Conservation (phyloP, 1,140 invertebrate genomes). For the Gonatopus flavifemur region DNA sequence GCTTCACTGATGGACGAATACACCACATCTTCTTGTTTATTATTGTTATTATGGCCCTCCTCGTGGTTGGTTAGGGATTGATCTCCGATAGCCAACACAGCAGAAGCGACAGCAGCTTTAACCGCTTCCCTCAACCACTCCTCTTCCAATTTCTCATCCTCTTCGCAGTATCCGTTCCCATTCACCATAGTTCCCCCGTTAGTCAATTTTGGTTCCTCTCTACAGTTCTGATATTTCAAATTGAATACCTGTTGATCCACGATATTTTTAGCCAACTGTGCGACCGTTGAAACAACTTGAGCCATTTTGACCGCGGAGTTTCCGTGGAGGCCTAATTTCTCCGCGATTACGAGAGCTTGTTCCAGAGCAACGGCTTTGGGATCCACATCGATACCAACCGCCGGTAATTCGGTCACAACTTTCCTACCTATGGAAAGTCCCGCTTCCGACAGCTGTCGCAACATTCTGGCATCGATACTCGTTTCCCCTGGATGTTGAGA, state of each 20-base stretch:
- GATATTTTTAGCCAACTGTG: conserved; percentile 51
- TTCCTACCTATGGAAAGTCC: conserved; percentile 71
- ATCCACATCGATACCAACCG: conserved; percentile 65
- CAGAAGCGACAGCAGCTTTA: conserved; percentile 61
- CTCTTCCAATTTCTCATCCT: conserved; percentile 2
- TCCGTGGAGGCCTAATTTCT: conserved; percentile 52
- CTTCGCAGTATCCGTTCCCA: conserved; percentile 33
- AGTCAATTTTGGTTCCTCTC: conserved; percentile 20
- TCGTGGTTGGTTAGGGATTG: conserved; percentile 53
- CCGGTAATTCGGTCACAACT: conserved; percentile 63
- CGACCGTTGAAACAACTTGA: conserved; percentile 51
- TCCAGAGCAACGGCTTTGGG: conserved; percentile 56
- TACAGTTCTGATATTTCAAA: conserved; percentile 21
- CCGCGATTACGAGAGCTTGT: conserved; percentile 49
- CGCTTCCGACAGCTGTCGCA: conserved; percentile 69
- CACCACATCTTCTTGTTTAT: conserved; percentile 58
- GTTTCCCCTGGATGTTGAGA: conserved; percentile 62
- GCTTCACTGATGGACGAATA: conserved; percentile 62
- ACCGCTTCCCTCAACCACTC: conserved; percentile 59
- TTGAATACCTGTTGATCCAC: conserved; percentile 35
- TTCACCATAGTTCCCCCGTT: conserved; percentile 30
- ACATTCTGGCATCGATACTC: conserved; percentile 68
- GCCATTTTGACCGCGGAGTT: conserved; percentile 54
- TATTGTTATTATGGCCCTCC: conserved; percentile 45
- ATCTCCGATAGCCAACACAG: conserved; percentile 58